Base-by-base conservation (phyloP, 1,140 invertebrate genomes). In the Myzus persicae region DNA sequence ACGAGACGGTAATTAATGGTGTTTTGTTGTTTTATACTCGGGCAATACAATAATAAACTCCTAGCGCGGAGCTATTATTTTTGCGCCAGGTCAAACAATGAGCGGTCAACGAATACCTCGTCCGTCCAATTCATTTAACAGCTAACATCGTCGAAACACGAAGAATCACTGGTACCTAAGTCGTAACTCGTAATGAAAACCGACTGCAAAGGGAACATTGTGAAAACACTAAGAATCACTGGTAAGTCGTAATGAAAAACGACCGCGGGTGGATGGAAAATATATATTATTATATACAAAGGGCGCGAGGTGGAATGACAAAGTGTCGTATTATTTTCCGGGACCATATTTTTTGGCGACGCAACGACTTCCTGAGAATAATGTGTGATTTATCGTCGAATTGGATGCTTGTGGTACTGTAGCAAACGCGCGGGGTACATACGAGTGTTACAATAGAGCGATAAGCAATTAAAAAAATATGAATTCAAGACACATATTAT, bases 11-110 rank as follows among this genome's bases (percentile, higher is more conserved):
- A 54, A 89, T 89, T 89, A 89, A 89, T 54, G 7, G 48, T 7
- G 88, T 76, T 42, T 90, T 90, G 88, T 76, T 91, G 42, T 90
- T 90, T 40, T 40, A 51, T 22, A 59, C 88, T 59, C 36, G 51
- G 36, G 22, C 0, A 22, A 22, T 22, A 51, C 6, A 51, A 51
- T 51, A 51, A 51, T 51, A 51, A 51, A 51, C 22, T 51, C 5
- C 48, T 51, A 22, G 4, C 5, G n/a, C 31, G 5, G 31, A n/a
- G 31, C 31, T n/a, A 76, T 76, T 76, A 76, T n/a, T 76, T 76
- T 76, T 76, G 31, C 31, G n/a, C 14, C 59, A n/a, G 59, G 59
- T 76, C 59, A 76, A n/a, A 76, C 59, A 76, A 76, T 18, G n/a
- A n/a, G 59, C 59, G 59, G n/a, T 14, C 14, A 11, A 4, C 59